Evolutionary conservation across 2,113 vertebrate genomes (phyloP).

Genomic region (Stercorarius parasiticus): DNA sequence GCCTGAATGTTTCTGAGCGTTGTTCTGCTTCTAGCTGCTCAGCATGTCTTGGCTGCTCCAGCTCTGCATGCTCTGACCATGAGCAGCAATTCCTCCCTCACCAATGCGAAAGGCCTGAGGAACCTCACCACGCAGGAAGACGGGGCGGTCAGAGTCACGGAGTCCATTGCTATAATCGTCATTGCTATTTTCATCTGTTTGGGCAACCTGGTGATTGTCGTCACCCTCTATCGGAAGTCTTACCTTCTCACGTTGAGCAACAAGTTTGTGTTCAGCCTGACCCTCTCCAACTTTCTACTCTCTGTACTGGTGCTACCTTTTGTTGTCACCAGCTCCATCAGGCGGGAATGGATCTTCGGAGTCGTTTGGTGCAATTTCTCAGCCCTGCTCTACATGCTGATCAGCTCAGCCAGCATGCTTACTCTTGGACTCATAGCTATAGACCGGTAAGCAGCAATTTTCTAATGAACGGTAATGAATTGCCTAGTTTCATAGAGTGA

Average conservation of each 20-base stretch:
- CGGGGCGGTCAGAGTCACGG: constrained; percentile 72
- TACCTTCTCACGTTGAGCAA: constrained; percentile 97
- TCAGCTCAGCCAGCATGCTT: constrained; percentile 98
- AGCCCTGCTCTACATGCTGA: constrained; percentile 92
- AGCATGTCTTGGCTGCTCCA: constrained; percentile 72
- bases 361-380: constrained; percentile 99
- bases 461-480: background rate
- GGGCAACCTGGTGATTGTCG: constrained; percentile 91
- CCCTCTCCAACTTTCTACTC: constrained; percentile 92
- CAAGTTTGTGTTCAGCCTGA: constrained; percentile 98
- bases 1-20: background rate
- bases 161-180: constrained; percentile 86
- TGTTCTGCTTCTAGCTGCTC: constrained; percentile 45
- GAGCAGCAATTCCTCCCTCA: constrained; percentile 83
- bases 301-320: constrained; percentile 92
- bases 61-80: constrained; percentile 77
- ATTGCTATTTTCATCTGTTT: constrained; percentile 89
- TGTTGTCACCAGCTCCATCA: constrained; percentile 88
- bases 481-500: background rate
- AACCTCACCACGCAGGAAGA: constrained; percentile 65
- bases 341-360: constrained; percentile 92
- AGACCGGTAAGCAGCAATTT: constrained; percentile 83
- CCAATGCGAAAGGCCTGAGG: constrained; percentile 79
- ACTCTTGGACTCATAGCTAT: constrained; percentile 95
- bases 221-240: constrained; percentile 90